Evolutionary conservation across 2,113 vertebrate species (phyloP).

Genomic region (Oreochromis aureus): DNA sequence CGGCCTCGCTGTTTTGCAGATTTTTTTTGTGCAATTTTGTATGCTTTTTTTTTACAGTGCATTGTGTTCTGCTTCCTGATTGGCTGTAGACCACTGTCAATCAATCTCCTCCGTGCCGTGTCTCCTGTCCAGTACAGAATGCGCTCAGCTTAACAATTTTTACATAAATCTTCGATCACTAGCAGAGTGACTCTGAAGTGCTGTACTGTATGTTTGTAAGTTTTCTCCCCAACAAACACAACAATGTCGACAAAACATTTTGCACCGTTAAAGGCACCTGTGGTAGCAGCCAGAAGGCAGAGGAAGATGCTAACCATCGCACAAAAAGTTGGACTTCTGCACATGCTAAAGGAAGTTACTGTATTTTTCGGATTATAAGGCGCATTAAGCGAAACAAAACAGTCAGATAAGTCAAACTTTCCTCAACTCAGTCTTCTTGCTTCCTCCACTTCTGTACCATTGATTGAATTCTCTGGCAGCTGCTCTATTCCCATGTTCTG

Average conservation of each 20-base stretch:
- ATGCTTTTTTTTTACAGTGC: fast-evolving
- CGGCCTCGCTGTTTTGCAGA: neutral
- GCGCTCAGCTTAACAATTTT: neutral
- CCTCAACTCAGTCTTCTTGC: neutral
- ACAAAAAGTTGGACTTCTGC: neutral
- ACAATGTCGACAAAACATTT: neutral
- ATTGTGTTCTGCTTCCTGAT: neutral
- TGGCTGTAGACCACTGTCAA: neutral
- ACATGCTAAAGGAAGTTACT: neutral
- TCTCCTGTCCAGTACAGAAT: neutral
- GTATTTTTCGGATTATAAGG: neutral
- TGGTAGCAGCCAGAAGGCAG: neutral
- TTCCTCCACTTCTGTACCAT: neutral
- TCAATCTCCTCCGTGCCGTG: neutral
- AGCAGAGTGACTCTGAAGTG: neutral
- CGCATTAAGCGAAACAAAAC: neutral
- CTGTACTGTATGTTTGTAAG: neutral
- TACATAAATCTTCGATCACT: neutral
- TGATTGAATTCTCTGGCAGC: neutral
- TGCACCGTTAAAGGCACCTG: neutral
- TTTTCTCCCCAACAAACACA: neutral
- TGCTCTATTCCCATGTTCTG: neutral
- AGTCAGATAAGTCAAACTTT: neutral
- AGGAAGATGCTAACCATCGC: neutral
- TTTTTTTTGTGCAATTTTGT: neutral